A percentile compares a stretch with the other conserved stretches of the same genome.
Conservation (phyloP, 2,113 vertebrate species). For the Fregetta grallaria region DNA sequence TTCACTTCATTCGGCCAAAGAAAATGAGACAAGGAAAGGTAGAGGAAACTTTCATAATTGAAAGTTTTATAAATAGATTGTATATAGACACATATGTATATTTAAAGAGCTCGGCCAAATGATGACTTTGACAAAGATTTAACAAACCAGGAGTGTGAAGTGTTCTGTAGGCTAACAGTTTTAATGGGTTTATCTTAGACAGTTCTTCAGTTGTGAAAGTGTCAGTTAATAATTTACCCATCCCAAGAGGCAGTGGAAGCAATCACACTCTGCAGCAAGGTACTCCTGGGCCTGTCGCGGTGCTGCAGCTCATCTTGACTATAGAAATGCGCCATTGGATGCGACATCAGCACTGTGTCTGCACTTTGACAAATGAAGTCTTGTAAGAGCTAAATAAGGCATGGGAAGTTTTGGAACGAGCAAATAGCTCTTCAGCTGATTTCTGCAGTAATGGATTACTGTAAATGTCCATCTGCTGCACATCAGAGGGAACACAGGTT, state of each 20-base stretch:
- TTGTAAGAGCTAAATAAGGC: conserved; percentile 65
- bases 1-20: not conserved
- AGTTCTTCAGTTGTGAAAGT: conserved; percentile 72
- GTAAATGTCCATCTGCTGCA: conserved; percentile 39
- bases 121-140: conserved; percentile 71
- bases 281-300: conserved; percentile 33
- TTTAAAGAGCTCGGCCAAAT: conserved; percentile 41
- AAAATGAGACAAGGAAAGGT: not conserved
- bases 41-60: not conserved
- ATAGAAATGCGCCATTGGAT: conserved; percentile 26
- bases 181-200: conserved; percentile 78
- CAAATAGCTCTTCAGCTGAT: conserved; percentile 60
- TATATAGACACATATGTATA: not conserved
- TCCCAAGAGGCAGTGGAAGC: conserved; percentile 65
- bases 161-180: conserved; percentile 69
- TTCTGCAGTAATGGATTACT: conserved; percentile 61
- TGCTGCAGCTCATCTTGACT: conserved; percentile 36
- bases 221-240: conserved; percentile 78
- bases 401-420: conserved; percentile 50
- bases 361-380: conserved; percentile 69
- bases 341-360: conserved; percentile 65
- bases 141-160: conserved; percentile 62
- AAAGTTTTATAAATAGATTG: conserved; percentile 33
- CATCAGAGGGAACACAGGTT: conserved; percentile 5
- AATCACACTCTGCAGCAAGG: conserved; percentile 46